phyloP scores from a whole-genome alignment of 2,888 invertebrate species.

The Hirtodrosophila histrioides region DNA sequence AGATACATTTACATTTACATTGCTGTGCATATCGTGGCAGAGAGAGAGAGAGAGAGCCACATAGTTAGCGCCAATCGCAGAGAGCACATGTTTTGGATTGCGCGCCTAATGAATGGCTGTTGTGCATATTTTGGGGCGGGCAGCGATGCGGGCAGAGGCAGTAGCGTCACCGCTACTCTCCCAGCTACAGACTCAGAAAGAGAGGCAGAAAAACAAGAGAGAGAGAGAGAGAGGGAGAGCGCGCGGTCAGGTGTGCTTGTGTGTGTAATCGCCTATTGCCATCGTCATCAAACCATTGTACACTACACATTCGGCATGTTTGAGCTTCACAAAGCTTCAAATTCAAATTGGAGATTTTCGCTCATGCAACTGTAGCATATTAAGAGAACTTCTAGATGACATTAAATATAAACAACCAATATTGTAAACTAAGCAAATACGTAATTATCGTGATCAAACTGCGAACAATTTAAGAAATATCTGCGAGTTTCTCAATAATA shows the following conservation, averaged over 20 bases:
- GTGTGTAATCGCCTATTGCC: conserved; percentile 46
- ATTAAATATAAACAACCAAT: too few species aligned
- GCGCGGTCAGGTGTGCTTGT: conserved; percentile 40
- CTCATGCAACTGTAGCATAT: too few species aligned
- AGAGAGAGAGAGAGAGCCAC: background rate
- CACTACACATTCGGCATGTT: conserved; percentile 30
- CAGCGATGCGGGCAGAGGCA: conserved; percentile 18
- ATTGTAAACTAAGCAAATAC: too few species aligned
- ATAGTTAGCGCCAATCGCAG: conserved; percentile 8
- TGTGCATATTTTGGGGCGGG: conserved; percentile 14
- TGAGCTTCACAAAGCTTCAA: background rate
- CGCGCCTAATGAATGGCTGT: conserved; percentile 39
- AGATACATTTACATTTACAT: conserved; percentile 49
- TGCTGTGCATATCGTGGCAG: conserved; percentile 20
- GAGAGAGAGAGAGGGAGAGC: conserved; percentile 3
- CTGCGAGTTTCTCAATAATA: too few species aligned
- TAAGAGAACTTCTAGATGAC: too few species aligned
- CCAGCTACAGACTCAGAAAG: background rate
- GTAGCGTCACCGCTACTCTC: conserved; percentile 22
- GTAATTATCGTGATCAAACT: too few species aligned
- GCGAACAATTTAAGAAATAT: too few species aligned
- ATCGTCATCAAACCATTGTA: conserved; percentile 64
- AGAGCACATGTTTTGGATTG: conserved; percentile 28
- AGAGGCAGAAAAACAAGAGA: too few species aligned
- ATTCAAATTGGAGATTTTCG: conserved; percentile 6